Conservation (phyloP, 2,888 invertebrate species). For the Diogma glabrata region DNA sequence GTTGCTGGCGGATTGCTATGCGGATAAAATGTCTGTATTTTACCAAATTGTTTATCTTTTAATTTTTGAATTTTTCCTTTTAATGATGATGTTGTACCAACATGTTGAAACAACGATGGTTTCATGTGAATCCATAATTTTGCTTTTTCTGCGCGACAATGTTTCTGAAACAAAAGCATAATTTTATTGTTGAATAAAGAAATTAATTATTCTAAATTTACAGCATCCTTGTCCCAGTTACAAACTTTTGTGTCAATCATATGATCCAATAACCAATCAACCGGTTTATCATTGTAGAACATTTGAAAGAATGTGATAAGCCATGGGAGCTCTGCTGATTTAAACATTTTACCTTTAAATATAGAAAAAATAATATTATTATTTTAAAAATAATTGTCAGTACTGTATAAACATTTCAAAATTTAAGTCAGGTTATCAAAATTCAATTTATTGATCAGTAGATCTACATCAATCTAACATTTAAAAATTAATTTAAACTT, state of each 20-base stretch:
- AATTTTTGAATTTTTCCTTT: conserved; percentile 93
- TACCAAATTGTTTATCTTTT: conserved; percentile 86
- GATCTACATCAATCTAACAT: too few species aligned
- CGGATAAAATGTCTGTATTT: conserved; percentile 63
- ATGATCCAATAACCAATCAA: conserved; percentile 91
- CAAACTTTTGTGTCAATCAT: conserved; percentile 85
- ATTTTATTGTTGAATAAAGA: neutral
- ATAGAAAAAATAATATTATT: too few species aligned
- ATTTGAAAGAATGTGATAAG: conserved; percentile 87
- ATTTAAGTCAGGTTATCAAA: too few species aligned
- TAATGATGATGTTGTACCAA: conserved; percentile 87
- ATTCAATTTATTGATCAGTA: too few species aligned
- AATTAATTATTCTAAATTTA: conserved; percentile 37
- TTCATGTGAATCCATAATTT: conserved; percentile 58
- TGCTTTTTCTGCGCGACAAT: conserved; percentile 65
- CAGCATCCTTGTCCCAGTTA: conserved; percentile 60
- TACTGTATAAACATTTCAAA: too few species aligned
- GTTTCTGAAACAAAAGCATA: conserved; percentile 48
- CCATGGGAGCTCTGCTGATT: conserved; percentile 72
- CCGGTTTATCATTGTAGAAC: conserved; percentile 92
- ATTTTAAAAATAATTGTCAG: too few species aligned
- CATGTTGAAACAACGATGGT: conserved; percentile 89
- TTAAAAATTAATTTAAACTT: too few species aligned
- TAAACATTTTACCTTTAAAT: conserved; percentile 75
- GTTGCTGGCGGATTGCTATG: conserved; percentile 64